phyloP scores from a whole-genome alignment of 1,140 invertebrate genomes.

The Drosophila fuyamai region DNA sequence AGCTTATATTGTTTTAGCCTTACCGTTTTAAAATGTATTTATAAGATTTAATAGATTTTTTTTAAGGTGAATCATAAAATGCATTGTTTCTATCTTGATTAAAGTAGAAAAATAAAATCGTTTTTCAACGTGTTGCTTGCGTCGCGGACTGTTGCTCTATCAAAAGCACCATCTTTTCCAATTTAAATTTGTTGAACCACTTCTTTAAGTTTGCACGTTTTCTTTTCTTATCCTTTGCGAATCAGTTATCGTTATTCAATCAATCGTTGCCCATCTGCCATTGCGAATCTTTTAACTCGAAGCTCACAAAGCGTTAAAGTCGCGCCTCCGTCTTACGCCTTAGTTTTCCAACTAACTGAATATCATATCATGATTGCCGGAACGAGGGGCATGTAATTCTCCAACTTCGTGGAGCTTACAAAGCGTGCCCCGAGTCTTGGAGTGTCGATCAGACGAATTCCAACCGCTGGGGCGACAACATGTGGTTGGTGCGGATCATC shows the following conservation, averaged over 20 bases:
- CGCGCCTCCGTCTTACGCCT: conserved; percentile 6
- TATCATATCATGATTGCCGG: conserved; percentile 63
- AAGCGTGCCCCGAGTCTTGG: conserved; percentile 9
- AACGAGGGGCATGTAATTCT: conserved; percentile 63
- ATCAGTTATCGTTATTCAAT: conserved; percentile 43
- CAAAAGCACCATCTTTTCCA: conserved; percentile 4
- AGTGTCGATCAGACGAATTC: conserved; percentile 39
- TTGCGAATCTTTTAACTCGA: not conserved
- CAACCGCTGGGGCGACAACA: conserved; percentile 40
- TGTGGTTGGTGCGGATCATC: conserved; percentile 47
- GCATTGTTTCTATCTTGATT: no score
- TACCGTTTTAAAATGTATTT: no score
- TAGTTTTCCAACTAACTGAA: conserved; percentile 60
- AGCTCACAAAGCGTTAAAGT: conserved; percentile 26
- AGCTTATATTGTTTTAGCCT: no score
- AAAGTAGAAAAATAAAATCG: no score
- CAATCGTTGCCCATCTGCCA: conserved; percentile 25
- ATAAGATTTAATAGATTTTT: no score
- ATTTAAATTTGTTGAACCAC: conserved; percentile 25
- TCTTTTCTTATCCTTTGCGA: conserved; percentile 34
- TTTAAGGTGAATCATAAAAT: no score
- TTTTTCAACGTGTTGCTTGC: conserved; percentile 2
- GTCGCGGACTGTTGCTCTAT: conserved; percentile 36
- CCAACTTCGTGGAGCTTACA: conserved; percentile 14
- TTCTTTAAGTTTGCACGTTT: conserved; percentile 13